These are phyloP conservation scores for Cebus imitator DNA, from an alignment of 2,113 vertebrate genomes.

Conservation along the genomic window DNA sequence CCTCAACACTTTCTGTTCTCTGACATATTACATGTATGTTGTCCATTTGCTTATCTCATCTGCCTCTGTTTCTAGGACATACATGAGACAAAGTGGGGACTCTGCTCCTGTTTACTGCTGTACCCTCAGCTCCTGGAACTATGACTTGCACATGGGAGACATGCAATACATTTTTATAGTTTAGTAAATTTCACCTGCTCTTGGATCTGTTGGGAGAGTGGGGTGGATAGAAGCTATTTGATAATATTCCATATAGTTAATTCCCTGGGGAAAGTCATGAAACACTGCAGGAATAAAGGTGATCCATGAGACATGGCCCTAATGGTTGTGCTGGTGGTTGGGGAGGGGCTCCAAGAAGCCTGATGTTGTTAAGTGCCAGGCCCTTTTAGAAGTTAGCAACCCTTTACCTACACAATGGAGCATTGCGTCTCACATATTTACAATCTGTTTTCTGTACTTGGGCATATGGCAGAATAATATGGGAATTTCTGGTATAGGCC, in stretches of 20 bases:
- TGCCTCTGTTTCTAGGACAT: too few relatives aligned
- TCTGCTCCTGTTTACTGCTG: background rate
- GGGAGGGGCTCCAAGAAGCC: background rate
- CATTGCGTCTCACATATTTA: background rate
- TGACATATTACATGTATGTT: background rate
- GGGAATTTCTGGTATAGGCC: accelerated
- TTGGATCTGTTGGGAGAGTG: too few relatives aligned
- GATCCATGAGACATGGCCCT: background rate
- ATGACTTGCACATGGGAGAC: background rate
- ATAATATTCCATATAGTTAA: background rate
- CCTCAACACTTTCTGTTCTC: background rate
- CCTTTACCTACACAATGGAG: accelerated
- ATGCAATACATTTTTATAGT: accelerated
- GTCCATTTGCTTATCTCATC: background rate
- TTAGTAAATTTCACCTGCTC: background rate
- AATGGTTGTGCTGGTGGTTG: background rate
- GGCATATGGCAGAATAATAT: accelerated
- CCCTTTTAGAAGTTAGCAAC: too few relatives aligned
- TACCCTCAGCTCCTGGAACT: too few relatives aligned
- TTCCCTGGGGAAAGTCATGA: background rate
- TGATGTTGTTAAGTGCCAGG: background rate
- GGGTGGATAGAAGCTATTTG: background rate
- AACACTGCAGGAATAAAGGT: background rate
- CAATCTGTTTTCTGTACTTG: too few relatives aligned
- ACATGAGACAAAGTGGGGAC: background rate